Evolutionary conservation across 92 coral and sea anemone species (phyloP).

Genomic region (Paragorgia papillata): DNA sequence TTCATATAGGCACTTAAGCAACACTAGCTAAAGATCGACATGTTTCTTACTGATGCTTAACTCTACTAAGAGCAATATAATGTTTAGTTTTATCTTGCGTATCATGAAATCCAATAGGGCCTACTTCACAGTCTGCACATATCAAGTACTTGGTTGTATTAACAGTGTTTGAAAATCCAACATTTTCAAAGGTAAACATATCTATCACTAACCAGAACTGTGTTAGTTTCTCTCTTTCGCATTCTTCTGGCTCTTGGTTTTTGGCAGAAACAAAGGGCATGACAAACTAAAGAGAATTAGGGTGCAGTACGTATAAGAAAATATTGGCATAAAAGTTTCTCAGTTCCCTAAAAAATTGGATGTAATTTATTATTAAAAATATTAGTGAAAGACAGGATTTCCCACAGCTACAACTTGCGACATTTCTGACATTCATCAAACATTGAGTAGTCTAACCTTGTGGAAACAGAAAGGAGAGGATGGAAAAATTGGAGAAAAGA

Average conservation of each 20-base stretch:
- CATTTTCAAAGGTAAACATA: conserved; percentile 97
- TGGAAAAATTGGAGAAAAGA: no score
- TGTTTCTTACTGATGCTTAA: conserved; percentile 52
- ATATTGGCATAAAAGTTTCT: no score
- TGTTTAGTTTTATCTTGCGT: conserved; percentile 70
- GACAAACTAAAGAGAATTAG: conserved; percentile 15
- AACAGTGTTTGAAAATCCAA: conserved; percentile 95
- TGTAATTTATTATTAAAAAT: no score
- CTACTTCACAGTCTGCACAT: conserved; percentile 97
- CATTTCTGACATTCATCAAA: no score
- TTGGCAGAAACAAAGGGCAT: conserved; percentile 32
- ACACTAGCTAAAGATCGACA: no score
- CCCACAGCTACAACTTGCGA: no score
- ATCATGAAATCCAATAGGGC: conserved; percentile 96
- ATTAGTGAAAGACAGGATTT: no score
- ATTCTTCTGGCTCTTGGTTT: conserved; percentile 33
- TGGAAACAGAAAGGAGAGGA: no score
- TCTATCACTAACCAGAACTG: conserved; percentile 82
- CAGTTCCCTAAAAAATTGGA: no score
- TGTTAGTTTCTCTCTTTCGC: conserved; percentile 72
- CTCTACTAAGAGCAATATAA: conserved; percentile 81
- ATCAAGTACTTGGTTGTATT: conserved; percentile 82
- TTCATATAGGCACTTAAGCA: no score
- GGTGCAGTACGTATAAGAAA: no score
- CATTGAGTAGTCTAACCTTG: no score